Base-by-base conservation (phyloP, 2,797 vertebrate genomes). In the Ispidina lecontei region DNA sequence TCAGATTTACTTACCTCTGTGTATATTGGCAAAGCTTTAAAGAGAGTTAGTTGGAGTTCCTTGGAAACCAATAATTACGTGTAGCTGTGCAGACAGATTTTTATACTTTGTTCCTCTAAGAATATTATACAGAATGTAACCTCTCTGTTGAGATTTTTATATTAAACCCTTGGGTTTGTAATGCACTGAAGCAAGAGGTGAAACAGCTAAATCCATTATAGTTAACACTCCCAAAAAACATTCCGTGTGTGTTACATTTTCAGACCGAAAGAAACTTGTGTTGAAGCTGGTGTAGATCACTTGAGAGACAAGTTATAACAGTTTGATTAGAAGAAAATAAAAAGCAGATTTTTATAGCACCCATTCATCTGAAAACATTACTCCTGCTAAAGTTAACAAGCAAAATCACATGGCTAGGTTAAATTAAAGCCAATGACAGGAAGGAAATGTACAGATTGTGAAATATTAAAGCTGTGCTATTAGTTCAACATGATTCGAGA, bases 21-120 rank as follows among this genome's bases (percentile, higher is more conserved):
- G 56, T 72, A 74, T 84, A 95, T 69, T 95, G 78, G 93, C 87
- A 96, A 94, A 95, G 84, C 87, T 93, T 88, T 91, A 92, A 91
- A 92, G 74, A 91, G 86, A 84, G 86, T 84, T 93, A 87, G 80
- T 41, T 93, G 72, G 78, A 95, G 87, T 74, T 89, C 69, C 47
- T 43, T 87, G 70, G 75, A 94, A 95, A 93, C 65, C 54, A 90
- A 7, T 78, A 91, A 91, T 91, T 95, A 95, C 0, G 2, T 76
- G 68, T 58, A 86, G 76, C 76, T 72, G 67, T 16, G 75, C 51
- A 94, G 77, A 78, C 25, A 62, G 56, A 73, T 94, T 94, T 94
- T 91, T 81, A 80, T 86, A 90, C 29, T 68, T 60, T 17, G 18
- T 37, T 76, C 52, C 39, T 75, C 4, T 59, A 91, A 80, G 72